Base-by-base conservation (phyloP, 2,888 invertebrate genomes). In the Ellobium chinense region DNA sequence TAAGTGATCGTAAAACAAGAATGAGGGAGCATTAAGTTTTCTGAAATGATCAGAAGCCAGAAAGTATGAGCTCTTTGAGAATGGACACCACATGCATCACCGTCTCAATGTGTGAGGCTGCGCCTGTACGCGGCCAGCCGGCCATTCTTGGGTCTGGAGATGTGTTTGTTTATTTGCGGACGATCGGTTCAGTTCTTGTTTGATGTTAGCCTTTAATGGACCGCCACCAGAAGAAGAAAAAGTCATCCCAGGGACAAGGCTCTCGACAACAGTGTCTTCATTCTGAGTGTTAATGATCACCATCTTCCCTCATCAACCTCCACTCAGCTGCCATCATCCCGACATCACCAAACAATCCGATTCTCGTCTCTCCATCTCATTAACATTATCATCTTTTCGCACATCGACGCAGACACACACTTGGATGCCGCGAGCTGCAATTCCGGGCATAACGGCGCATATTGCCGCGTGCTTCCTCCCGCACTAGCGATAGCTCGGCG, bases 391-490 rank as follows among this genome's bases (percentile, higher is more conserved):
- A 1, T 63, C 46, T 62, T 36, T 37, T 24, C 14, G 3, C 72
- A 21, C 36, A 37, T 70, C 56, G 27, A 58, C 39, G 39, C 29
- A 63, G 18, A 18, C 60, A 12, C 3, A 9, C n/a, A 70, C 58
- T 34, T 34, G 34, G 70, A 70, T 24, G 12, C 14, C n/a, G 31
- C 18, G 14, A 60, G 27, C 18, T 24, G 58, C 58, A 56, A 24
- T 60, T 34, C 72, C 72, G 18, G 58, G 24, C 58, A 36, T 58
- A 60, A 36, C n/a, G 27, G 58, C 72, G 14, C 14, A 72, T 27
- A 72, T 34, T 72, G 58, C 60, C 72, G 34, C 34, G 36, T 36
- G 58, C 36, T 69, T 69, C 69, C 58, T 60, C 36, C 24, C n/a
- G 31, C 58, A 24, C 21, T 37, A 31, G 2, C 58, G 31, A 2